Evolutionary conservation across 1,140 invertebrate species (phyloP), one percentile per base, ranked within the genome.

Genomic region (Panagrolaimus sp.): DNA sequence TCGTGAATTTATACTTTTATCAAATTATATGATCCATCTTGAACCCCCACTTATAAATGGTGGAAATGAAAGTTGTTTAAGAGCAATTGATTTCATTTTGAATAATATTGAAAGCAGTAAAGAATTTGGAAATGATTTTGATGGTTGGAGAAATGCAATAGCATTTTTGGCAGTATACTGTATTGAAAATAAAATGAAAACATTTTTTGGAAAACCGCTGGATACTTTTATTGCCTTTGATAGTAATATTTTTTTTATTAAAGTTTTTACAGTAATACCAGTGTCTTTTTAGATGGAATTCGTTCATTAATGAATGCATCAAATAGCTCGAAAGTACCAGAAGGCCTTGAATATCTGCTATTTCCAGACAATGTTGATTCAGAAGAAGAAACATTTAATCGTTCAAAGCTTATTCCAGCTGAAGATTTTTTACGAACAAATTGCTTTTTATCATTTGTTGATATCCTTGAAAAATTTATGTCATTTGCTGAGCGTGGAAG

Each of bases 171-270:
- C 93, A 3, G 89, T 92, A 70, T 90, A 91, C 77, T 95, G 92
- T 82, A 89, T 96, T 3, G 86, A 89, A 16, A 89, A 91, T 69
- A 92, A 93, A 84, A 84, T 98, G 14, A 88, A 92, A 73, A 98
- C 94, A 1, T 89, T 91, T 0, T 83, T 98, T 8, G 96, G 95
- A n/a, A 97, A 96, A 84, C 92, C 96, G 0, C 91, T 93, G 77
- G 94, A 97, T 72, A 96, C 94, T 7, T 96, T 97, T 75, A 91
- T 80, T n/a, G 80, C 83, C 51, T 85, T 86, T 65, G 85, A 85
- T 69, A 78, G 80, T 73, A 78, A 46, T 14, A 2, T 4, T 38
- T 38, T 38, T 38, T 38, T 38, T 2, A 38, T 38, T 4, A 38
- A 4, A 38, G 31, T 4, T 38, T 38, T 38, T n/a, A n/a, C n/a